Base-by-base conservation (phyloP, 35 echinoderm and acorn worm genomes). In the Anneissia japonica region DNA sequence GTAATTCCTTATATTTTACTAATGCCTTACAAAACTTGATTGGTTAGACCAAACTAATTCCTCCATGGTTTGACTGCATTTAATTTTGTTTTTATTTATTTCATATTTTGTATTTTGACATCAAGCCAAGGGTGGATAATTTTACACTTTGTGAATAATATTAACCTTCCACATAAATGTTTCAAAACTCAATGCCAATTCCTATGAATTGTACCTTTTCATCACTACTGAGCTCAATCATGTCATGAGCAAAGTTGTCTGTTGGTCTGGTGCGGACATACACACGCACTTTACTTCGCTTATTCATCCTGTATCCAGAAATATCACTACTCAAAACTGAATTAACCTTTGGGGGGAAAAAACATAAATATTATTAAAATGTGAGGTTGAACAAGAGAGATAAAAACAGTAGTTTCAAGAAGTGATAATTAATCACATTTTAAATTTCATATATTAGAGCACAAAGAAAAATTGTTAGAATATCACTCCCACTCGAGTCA, bases 251-350 rank as follows among this genome's bases (percentile, higher is more conserved):
- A 88, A 99, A 99, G 7, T 99, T 91, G 36, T 80, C 89, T 30
- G 96, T 99, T n/a, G 96, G 96, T 37, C 92, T 81, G 10, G 96
- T 99, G 77, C 96, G 92, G 35, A 91, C 89, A 84, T 86, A 99
- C 82, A 99, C 96, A 34, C 86, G 83, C 17, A 99, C 92, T 81
- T 97, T 97, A 43, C 88, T 97, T 72, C 93, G 84, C 82, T 86
- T 82, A 39, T 85, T 90, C 74, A 82, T 91, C 88, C 85, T 93
- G 86, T 79, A 90, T 78, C 45, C 64, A 38, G 85, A 75, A 10
- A 34, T 85, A 33, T 23, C 11, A 64, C 76, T 87, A 28, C 76
- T 88, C 30, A 80, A n/a, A 79, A 77, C 46, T 19, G 73, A 79
- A 35, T 82, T 79, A 75, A 87, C 64, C 87, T 77, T 37, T 21